A percentile compares a stretch with the other conserved stretches of the same genome.
Conservation (phyloP, 2,113 vertebrate species). For the Toxotes jaculatrix region DNA sequence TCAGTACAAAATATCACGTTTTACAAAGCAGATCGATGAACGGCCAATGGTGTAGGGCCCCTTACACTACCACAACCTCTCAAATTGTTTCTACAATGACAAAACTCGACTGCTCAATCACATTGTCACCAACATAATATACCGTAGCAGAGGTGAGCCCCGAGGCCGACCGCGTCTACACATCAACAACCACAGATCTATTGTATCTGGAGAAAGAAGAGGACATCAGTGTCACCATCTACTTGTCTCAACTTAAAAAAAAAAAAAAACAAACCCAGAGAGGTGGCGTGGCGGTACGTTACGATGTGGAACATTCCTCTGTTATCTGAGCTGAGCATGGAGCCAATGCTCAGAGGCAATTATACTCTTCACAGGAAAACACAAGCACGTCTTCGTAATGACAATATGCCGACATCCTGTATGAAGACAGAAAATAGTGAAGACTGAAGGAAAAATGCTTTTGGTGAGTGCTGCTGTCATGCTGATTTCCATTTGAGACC, state of each 20-base stretch:
- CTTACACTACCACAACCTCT: slow-evolving; percentile 85
- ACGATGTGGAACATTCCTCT: neutral
- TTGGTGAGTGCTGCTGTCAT: slow-evolving; percentile 56
- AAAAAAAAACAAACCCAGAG: neutral
- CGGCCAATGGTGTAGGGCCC: slow-evolving; percentile 77
- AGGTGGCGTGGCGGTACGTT: neutral
- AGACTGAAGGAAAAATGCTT: slow-evolving; percentile 12
- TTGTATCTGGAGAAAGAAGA: slow-evolving; percentile 52
- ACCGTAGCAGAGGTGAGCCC: slow-evolving; percentile 64
- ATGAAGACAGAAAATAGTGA: slow-evolving; percentile 36
- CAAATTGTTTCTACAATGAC: slow-evolving; percentile 79
- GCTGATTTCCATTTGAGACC: slow-evolving; percentile 51
- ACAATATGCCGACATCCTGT: slow-evolving; percentile 43
- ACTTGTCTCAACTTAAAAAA: slow-evolving; percentile 11
- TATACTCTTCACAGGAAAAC: slow-evolving; percentile 53
- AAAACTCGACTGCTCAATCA: slow-evolving; percentile 83
- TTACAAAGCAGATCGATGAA: slow-evolving; percentile 92
- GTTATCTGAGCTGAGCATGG: slow-evolving; percentile 37
- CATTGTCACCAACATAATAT: slow-evolving; percentile 78
- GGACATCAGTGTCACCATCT: slow-evolving; percentile 34
- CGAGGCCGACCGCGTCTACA: slow-evolving; percentile 75
- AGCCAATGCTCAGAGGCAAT: slow-evolving; percentile 69
- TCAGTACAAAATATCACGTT: slow-evolving; percentile 98
- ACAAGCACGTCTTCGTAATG: slow-evolving; percentile 38
- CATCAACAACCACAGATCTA: slow-evolving; percentile 78